Percentiles rank a stretch among this genome's conserved stretches.
Conservation (phyloP, 2,113 vertebrate genomes). For the Aegithalos caudatus region DNA sequence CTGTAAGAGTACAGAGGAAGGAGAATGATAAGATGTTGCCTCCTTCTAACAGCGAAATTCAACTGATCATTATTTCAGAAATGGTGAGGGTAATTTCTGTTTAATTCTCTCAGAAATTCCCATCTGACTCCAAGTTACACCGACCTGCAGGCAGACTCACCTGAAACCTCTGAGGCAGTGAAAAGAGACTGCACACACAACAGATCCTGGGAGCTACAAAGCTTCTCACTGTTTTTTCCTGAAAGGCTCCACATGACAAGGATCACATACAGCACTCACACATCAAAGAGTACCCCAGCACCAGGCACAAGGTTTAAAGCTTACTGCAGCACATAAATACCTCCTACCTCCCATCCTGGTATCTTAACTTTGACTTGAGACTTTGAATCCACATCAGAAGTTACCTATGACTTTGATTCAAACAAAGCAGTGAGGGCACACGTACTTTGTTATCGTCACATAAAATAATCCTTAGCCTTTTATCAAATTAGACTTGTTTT, state of each 20-base stretch:
- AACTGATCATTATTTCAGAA: not conserved
- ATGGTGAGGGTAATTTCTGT: not conserved
- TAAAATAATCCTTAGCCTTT: not conserved
- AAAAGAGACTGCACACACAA: not conserved
- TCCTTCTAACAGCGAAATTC: not conserved
- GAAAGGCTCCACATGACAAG: not conserved
- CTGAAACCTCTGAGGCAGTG: not conserved
- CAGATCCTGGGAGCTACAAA: not conserved
- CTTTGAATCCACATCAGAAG: not conserved
- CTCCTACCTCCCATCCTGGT: accelerated
- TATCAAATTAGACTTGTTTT: not conserved
- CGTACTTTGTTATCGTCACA: not conserved
- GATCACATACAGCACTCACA: not conserved
- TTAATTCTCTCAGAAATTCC: not conserved
- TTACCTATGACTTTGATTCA: not conserved
- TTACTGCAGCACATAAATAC: not conserved
- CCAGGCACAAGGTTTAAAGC: not conserved
- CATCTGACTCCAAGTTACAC: not conserved
- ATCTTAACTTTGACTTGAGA: not conserved
- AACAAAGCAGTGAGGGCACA: not conserved
- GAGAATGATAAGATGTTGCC: not conserved
- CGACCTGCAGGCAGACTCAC: not conserved
- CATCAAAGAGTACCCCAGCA: not conserved
- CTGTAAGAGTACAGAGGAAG: not conserved
- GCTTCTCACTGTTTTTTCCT: not conserved